phyloP scores from a whole-genome alignment of 2,113 vertebrate genomes.

The Strigops habroptila region DNA sequence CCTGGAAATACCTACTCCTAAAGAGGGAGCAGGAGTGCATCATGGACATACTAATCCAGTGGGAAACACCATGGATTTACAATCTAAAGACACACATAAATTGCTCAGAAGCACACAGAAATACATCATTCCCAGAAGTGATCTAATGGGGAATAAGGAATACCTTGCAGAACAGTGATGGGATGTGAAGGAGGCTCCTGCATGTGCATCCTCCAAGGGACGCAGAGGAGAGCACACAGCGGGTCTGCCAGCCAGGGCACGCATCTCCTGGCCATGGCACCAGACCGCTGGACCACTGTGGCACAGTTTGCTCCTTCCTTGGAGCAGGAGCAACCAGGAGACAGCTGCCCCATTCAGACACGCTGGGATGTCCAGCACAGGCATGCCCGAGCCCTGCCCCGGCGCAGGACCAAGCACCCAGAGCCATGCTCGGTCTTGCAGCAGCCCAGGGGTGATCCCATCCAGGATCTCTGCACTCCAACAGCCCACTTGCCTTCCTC shows the following conservation, averaged over 20 bases:
- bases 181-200: not conserved
- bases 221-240: rapidly evolving
- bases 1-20: not conserved
- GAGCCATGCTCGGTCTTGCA: not conserved
- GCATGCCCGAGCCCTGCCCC: not conserved
- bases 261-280: not conserved
- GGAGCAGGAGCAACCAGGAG: not conserved
- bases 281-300: not conserved
- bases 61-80: not conserved
- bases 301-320: not conserved
- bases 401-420: not conserved
- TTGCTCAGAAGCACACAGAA: not conserved
- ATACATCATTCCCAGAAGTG: too few relatives aligned
- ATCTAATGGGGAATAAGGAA: not conserved
- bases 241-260: not conserved
- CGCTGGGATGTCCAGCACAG: not conserved
- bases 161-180: not conserved
- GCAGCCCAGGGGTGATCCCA: not conserved
- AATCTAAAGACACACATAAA: not conserved
- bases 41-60: not conserved
- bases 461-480: not conserved
- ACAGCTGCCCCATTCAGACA: not conserved
- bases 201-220: not conserved
- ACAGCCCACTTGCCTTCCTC: not conserved
- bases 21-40: not conserved